Percentiles rank a stretch among this genome's conserved stretches.
These are phyloP conservation scores for Squalus acanthias DNA, from an alignment of 2,797 vertebrate genomes.

Conservation along the genomic window DNA sequence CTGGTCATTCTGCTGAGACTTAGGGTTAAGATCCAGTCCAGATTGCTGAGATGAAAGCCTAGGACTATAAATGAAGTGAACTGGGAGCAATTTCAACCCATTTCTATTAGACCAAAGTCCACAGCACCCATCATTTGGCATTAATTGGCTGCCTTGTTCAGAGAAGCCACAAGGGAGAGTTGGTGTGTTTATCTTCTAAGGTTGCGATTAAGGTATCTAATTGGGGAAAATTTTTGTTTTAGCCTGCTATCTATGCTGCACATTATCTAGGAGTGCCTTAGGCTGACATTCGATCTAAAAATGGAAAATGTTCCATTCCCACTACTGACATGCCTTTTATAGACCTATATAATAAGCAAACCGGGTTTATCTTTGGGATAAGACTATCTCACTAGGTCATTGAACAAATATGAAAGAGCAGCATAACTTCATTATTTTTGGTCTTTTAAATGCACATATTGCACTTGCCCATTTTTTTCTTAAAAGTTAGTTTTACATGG, in stretches of 20 bases:
- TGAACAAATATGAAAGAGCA: neutral
- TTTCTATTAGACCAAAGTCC: neutral
- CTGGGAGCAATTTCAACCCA: neutral
- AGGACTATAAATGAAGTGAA: neutral
- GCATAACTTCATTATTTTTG: neutral
- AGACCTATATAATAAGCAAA: neutral
- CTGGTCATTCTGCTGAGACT: neutral
- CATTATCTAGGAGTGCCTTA: neutral
- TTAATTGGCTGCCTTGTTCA: too few species aligned
- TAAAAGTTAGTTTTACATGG: neutral
- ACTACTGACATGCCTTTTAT: neutral
- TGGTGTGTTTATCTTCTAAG: neutral
- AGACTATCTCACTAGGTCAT: neutral
- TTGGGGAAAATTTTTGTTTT: neutral
- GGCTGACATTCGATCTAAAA: neutral
- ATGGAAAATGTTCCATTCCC: neutral
- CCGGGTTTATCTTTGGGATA: neutral
- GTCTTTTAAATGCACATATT: neutral
- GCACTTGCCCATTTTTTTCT: neutral
- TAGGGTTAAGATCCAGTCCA: neutral
- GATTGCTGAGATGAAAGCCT: neutral
- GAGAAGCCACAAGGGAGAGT: neutral
- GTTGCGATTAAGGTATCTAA: neutral
- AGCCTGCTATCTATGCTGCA: neutral
- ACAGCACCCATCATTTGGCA: neutral